phyloP scores from a whole-genome alignment of 2,113 vertebrate genomes.

The Marmota monax region DNA sequence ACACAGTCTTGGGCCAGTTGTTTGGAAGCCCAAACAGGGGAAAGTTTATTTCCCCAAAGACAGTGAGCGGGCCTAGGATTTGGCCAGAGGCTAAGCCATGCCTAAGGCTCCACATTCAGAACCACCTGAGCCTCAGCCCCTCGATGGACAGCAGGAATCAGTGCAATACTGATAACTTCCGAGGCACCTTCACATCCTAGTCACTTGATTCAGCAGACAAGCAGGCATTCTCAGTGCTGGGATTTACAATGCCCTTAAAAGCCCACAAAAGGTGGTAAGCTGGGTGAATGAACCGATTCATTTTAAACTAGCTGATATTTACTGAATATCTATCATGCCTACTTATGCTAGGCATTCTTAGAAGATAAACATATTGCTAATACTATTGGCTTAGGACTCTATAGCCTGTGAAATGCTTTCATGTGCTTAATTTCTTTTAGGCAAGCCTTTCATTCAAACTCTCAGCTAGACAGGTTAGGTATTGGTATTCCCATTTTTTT shows the following conservation, averaged over 20 bases:
- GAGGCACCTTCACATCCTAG: neutral
- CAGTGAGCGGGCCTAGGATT: neutral
- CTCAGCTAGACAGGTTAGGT: neutral
- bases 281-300: neutral
- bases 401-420: neutral
- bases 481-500: neutral
- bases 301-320: neutral
- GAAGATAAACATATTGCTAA: neutral
- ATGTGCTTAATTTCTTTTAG: neutral
- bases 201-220: neutral
- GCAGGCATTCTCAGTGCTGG: neutral
- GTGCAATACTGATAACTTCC: neutral
- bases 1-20: neutral
- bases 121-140: fast-evolving
- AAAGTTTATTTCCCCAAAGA: neutral
- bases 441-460: neutral
- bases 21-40: neutral
- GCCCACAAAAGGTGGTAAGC: neutral
- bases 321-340: neutral
- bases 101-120: neutral
- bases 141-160: no score
- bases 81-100: neutral
- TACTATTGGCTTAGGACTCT: neutral
- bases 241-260: neutral
- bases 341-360: neutral